Conservation (phyloP, 2,797 vertebrate genomes). For the Cynopterus sphinx region DNA sequence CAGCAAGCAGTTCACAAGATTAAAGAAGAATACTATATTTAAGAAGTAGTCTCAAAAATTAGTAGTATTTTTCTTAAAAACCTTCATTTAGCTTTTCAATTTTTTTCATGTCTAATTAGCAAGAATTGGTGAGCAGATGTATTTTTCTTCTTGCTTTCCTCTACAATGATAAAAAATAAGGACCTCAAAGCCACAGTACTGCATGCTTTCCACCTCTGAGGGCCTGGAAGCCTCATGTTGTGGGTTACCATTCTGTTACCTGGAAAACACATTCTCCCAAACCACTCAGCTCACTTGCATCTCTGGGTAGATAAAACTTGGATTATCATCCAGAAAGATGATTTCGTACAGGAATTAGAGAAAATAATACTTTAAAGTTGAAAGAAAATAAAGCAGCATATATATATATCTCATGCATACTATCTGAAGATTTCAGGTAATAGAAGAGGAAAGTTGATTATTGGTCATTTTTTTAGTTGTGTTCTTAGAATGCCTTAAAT, state of each 20-base stretch:
- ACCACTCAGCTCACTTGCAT: background rate
- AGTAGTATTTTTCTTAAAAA: conserved; percentile 42
- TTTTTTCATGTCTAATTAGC: background rate
- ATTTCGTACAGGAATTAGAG: background rate
- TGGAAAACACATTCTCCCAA: background rate
- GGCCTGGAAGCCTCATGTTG: background rate
- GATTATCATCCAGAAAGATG: background rate
- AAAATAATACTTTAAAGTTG: background rate
- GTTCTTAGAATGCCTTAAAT: background rate
- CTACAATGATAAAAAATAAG: background rate
- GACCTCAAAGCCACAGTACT: background rate
- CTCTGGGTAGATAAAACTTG: background rate
- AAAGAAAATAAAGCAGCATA: background rate
- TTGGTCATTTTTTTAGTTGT: background rate
- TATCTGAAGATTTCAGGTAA: background rate
- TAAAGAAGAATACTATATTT: background rate
- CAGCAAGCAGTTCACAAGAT: background rate
- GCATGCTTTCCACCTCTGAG: background rate
- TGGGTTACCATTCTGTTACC: background rate
- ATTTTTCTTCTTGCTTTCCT: background rate
- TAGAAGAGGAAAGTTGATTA: background rate
- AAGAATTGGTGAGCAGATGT: background rate
- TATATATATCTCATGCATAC: background rate
- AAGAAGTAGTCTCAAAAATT: background rate
- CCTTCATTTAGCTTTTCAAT: background rate